Conservation (phyloP, 2,797 vertebrate species). For the Lacerta agilis region DNA sequence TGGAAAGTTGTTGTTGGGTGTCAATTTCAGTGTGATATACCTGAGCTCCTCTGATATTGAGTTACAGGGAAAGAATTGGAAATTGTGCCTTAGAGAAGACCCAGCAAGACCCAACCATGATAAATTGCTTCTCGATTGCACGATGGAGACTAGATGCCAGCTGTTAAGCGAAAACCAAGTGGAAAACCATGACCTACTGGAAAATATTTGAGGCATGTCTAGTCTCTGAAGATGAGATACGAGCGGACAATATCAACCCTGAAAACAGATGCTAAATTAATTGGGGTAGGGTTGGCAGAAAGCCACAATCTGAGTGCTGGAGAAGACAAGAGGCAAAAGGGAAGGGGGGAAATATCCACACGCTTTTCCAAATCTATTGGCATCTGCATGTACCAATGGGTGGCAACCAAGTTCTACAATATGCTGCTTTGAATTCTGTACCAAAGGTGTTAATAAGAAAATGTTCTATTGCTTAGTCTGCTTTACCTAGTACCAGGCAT, state of each 20-base stretch:
- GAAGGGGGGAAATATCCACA: background rate
- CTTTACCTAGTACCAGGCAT: background rate
- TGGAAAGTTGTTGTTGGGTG: constrained; percentile 28
- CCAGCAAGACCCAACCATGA: background rate
- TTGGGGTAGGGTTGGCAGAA: constrained; percentile 67
- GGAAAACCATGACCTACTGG: constrained; percentile 85
- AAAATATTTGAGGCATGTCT: constrained; percentile 78
- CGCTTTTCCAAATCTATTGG: background rate
- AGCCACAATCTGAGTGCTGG: constrained; percentile 47
- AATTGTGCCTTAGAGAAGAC: background rate
- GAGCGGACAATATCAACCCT: constrained; percentile 54
- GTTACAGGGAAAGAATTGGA: constrained; percentile 40
- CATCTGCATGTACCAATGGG: background rate
- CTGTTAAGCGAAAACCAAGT: constrained; percentile 77
- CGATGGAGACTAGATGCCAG: constrained; percentile 77
- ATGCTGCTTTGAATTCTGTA: background rate
- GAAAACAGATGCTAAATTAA: constrained; percentile 77
- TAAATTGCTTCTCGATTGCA: constrained; percentile 64
- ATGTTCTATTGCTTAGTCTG: background rate
- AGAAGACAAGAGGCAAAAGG: background rate
- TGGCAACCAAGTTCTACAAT: background rate
- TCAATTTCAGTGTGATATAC: constrained; percentile 44
- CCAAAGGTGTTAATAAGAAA: background rate
- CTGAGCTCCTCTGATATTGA: constrained; percentile 37
- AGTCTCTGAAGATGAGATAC: constrained; percentile 68